Conservation (phyloP, 2,113 vertebrate species). For the Alectura lathami region DNA sequence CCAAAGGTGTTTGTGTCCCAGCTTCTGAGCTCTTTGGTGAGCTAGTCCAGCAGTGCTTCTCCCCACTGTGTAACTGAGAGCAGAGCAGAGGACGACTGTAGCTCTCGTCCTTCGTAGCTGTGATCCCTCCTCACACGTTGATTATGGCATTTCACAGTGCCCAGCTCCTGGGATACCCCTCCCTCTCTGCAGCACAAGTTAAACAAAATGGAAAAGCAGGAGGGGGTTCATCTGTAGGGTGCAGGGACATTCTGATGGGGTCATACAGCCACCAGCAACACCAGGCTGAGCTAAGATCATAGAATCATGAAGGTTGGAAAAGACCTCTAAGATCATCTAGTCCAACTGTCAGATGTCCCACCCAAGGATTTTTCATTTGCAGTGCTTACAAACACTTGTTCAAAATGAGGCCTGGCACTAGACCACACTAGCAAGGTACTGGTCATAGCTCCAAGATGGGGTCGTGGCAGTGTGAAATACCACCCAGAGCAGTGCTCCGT, state of each 20-base stretch:
- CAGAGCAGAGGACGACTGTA: not conserved
- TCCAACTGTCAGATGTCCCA: no score
- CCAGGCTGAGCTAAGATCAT: not conserved
- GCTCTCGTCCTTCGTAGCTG: not conserved
- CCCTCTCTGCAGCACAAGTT: no score
- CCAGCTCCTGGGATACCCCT: not conserved
- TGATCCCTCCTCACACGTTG: rapidly evolving
- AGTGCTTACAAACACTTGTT: not conserved
- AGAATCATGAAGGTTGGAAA: no score
- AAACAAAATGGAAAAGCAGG: not conserved
- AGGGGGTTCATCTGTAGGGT: not conserved
- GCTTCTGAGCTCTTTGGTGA: not conserved
- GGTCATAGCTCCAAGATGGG: not conserved
- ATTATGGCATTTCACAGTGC: not conserved
- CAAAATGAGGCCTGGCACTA: not conserved
- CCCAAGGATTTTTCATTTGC: no score
- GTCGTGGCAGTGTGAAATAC: not conserved
- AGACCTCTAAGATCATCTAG: no score
- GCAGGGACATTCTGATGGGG: not conserved
- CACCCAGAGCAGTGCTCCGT: not conserved
- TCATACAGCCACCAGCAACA: not conserved
- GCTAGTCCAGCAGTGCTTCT: not conserved
- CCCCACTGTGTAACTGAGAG: not conserved
- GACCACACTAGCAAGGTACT: rapidly evolving
- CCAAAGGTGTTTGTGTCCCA: not conserved